These are phyloP conservation scores for Tretioscincus oriximinensis DNA, from an alignment of 2,113 vertebrate species.

Conservation along the genomic window DNA sequence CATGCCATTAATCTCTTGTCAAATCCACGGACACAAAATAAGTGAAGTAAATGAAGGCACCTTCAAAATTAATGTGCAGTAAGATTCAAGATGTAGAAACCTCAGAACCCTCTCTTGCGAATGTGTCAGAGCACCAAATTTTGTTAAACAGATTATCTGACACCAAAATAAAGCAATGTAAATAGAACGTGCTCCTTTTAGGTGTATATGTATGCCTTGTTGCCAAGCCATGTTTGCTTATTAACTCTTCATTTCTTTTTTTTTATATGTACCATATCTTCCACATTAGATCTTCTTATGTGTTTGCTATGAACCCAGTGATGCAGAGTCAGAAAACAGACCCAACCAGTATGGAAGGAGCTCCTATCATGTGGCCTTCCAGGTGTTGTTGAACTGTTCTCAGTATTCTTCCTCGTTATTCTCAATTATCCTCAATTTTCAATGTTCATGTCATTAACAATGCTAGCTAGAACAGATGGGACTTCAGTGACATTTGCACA, in stretches of 20 bases:
- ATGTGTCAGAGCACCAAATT: neutral
- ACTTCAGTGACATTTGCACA: too few relatives aligned
- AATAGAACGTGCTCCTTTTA: neutral
- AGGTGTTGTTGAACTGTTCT: too few relatives aligned
- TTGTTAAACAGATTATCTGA: neutral
- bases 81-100: neutral
- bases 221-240: neutral
- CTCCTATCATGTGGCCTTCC: too few relatives aligned
- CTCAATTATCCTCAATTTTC: too few relatives aligned
- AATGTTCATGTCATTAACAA: too few relatives aligned
- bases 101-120: neutral
- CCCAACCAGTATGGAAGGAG: neutral
- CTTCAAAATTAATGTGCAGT: neutral
- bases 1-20: neutral
- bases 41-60: neutral
- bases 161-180: neutral
- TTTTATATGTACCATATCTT: neutral
- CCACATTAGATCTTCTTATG: neutral
- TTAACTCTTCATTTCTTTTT: neutral
- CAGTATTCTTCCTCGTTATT: too few relatives aligned
- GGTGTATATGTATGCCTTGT: neutral
- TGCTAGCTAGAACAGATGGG: too few relatives aligned
- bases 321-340: neutral
- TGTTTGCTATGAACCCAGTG: too few relatives aligned
- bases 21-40: neutral